Conservation (phyloP, 2,797 vertebrate genomes). For the Pipistrellus pygmaeus region DNA sequence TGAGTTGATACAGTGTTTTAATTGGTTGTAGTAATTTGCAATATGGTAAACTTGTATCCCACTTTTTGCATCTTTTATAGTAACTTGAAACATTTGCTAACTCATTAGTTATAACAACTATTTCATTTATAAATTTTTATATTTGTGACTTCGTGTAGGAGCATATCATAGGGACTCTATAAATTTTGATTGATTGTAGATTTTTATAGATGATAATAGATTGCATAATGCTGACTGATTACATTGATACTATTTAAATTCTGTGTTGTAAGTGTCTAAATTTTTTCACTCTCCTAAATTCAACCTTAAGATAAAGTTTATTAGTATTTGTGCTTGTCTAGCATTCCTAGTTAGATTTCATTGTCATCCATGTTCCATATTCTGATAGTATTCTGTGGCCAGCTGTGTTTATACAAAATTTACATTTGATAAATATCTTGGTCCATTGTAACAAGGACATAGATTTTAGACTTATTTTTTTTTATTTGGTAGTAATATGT, state of each 20-base stretch:
- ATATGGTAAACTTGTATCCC: neutral
- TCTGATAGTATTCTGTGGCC: neutral
- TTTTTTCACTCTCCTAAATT: constrained; percentile 38
- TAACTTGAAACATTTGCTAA: neutral
- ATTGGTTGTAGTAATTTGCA: neutral
- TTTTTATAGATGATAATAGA: neutral
- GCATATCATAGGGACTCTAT: neutral
- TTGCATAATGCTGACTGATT: neutral
- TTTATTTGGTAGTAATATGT: neutral
- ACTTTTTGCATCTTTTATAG: constrained; percentile 26
- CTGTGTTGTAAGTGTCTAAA: neutral
- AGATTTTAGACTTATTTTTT: neutral
- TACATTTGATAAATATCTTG: neutral
- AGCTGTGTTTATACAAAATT: constrained; percentile 23
- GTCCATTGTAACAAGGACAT: neutral
- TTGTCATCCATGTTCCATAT: neutral
- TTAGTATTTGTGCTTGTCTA: neutral
- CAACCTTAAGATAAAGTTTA: neutral
- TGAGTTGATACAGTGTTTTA: neutral
- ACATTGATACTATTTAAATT: neutral
- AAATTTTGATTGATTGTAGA: neutral
- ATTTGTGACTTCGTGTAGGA: constrained; percentile 7
- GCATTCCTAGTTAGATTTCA: neutral
- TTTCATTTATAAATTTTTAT: neutral
- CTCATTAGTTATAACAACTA: neutral